Evolutionary conservation across 2,888 invertebrate genomes (phyloP).

Genomic region (Drosophila trichaetosa): DNA sequence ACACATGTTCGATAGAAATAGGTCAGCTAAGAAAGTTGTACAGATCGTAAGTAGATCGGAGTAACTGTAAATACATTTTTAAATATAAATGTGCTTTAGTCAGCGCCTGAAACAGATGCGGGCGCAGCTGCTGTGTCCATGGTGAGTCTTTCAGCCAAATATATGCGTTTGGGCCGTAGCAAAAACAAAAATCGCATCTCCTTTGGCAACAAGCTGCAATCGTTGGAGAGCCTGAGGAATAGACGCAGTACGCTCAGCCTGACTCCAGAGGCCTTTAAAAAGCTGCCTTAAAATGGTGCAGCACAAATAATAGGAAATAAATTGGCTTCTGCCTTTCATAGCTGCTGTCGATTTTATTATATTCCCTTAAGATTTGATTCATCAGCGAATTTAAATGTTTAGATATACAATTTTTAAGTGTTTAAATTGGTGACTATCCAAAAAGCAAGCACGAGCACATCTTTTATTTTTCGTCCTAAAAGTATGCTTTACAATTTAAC

Average conservation of each 20-base stretch:
- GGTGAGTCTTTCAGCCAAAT: slow-evolving; percentile 25
- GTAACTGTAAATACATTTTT: not conserved
- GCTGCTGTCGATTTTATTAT: not conserved
- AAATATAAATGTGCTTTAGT: not conserved
- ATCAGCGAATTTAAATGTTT: not conserved
- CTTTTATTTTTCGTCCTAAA: not conserved
- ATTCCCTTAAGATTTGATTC: not conserved
- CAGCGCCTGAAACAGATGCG: not conserved
- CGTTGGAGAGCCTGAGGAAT: slow-evolving; percentile 44
- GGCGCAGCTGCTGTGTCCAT: not conserved
- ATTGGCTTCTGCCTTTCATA: not conserved
- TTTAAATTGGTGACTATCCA: too few relatives aligned
- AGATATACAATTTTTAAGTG: too few relatives aligned
- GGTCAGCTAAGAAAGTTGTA: not conserved
- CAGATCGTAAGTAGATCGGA: slow-evolving; percentile 25
- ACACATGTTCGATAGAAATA: slow-evolving; percentile 47
- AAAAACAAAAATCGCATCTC: slow-evolving; percentile 6
- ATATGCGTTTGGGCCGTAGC: slow-evolving; percentile 33
- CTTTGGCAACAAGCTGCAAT: slow-evolving; percentile 33
- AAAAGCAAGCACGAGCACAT: too few relatives aligned
- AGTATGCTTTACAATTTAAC: not conserved
- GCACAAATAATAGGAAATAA: not conserved
- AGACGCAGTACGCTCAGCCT: slow-evolving; percentile 28
- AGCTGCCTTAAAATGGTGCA: slow-evolving; percentile 17
- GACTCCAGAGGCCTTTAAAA: slow-evolving; percentile 45